Conservation (phyloP, 1,140 invertebrate species). For the Drosophila seguyi region DNA sequence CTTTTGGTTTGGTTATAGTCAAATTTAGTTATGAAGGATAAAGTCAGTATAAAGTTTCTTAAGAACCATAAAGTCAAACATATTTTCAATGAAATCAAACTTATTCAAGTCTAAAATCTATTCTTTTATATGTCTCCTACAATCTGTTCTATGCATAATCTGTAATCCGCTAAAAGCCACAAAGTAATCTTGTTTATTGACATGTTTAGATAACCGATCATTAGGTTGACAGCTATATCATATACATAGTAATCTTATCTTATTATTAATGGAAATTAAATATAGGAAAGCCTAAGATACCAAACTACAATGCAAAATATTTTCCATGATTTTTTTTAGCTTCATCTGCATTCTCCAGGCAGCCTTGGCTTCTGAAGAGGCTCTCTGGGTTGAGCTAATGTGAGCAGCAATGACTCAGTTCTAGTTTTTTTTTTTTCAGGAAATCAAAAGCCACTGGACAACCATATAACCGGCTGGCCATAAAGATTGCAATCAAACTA, state of each 20-base stretch:
- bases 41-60: neutral
- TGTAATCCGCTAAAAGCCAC: conserved; percentile 22
- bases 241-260: conserved; percentile 14
- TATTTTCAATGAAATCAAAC: too few species aligned
- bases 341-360: neutral
- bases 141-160: conserved; percentile 3
- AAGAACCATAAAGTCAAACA: neutral
- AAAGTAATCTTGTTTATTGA: conserved; percentile 43
- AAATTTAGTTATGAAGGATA: too few species aligned
- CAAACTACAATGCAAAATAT: neutral
- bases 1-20: too few species aligned
- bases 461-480: conserved; percentile 19
- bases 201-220: conserved; percentile 38
- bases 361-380: neutral
- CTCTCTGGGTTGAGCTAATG: neutral
- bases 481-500: conserved; percentile 43
- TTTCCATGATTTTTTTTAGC: neutral
- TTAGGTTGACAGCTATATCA: conserved; percentile 31
- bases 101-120: neutral
- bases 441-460: conserved; percentile 21
- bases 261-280: conserved; percentile 2
- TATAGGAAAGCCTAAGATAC: neutral
- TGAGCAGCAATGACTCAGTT: conserved; percentile 35
- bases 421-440: conserved; percentile 33
- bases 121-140: neutral